Evolutionary conservation across 2,113 vertebrate species (phyloP).

Genomic region (Cinclus cinclus): DNA sequence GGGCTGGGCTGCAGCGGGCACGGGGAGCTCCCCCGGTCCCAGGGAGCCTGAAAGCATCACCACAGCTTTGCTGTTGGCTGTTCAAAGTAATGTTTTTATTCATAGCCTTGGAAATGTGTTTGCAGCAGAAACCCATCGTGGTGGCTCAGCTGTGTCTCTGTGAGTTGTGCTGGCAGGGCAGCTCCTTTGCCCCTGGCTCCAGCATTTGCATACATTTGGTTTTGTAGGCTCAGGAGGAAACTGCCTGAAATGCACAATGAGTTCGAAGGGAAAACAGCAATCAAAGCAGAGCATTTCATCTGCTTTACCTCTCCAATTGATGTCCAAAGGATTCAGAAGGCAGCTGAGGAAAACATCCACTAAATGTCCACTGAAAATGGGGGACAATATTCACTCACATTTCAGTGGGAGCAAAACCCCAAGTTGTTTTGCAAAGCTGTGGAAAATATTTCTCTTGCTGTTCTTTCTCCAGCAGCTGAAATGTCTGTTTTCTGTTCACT

Average conservation of each 20-base stretch:
- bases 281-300: not conserved
- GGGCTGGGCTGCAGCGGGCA: not conserved
- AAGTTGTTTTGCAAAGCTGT: not conserved
- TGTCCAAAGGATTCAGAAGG: not conserved
- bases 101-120: not conserved
- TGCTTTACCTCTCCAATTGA: not conserved
- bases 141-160: not conserved
- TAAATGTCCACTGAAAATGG: not conserved
- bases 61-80: fast-evolving
- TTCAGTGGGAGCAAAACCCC: not conserved
- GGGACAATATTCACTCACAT: not conserved
- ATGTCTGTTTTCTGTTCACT: not conserved
- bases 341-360: not conserved
- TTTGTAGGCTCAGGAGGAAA: not conserved
- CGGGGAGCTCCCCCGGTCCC: not conserved
- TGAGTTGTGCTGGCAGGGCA: not conserved
- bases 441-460: not conserved
- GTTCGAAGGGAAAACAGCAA: not conserved
- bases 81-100: not conserved
- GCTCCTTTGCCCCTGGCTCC: not conserved
- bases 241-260: not conserved
- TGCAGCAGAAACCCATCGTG: fast-evolving
- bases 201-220: fast-evolving
- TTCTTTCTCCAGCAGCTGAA: not conserved
- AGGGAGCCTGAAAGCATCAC: fast-evolving